Conservation (phyloP, 2,797 vertebrate genomes). For the Coregonus suidteri region DNA sequence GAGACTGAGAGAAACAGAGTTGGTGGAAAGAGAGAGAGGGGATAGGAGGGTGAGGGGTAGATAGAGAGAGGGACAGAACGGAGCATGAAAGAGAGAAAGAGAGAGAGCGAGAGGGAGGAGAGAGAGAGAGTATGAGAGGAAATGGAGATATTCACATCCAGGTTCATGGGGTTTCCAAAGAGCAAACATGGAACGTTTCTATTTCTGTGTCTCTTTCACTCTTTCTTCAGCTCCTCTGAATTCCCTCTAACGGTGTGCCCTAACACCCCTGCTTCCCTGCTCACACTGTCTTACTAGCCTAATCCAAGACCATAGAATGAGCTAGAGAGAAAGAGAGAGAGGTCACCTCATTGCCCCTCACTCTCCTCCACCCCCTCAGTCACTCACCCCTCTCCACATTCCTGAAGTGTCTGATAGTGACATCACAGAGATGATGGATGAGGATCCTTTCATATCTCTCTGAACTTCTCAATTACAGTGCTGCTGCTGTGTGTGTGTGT, state of each 20-base stretch:
- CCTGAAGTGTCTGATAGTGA: constrained; percentile 42
- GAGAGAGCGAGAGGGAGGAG: neutral
- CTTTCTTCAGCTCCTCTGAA: constrained; percentile 35
- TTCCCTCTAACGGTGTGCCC: constrained; percentile 42
- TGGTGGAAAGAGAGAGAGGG: neutral
- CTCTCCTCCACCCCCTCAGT: constrained; percentile 27
- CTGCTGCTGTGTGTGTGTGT: constrained; percentile 27
- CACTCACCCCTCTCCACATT: constrained; percentile 47
- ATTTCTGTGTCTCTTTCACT: constrained; percentile 60
- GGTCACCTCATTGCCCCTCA: constrained; percentile 24
- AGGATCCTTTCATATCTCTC: constrained; percentile 45
- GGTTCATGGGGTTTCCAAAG: constrained; percentile 58
- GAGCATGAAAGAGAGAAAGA: neutral
- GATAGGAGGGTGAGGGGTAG: neutral
- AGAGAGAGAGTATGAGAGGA: neutral
- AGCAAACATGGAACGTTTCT: constrained; percentile 64
- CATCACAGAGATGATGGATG: constrained; percentile 50
- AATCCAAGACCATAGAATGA: neutral
- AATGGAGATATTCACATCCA: constrained; percentile 9
- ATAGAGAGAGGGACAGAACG: neutral
- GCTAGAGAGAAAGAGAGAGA: neutral
- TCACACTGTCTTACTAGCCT: neutral
- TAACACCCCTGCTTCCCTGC: constrained; percentile 9
- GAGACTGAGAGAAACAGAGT: neutral
- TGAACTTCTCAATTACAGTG: constrained; percentile 44